A percentile compares a stretch with the other conserved stretches of the same genome.
These are phyloP conservation scores for Temnothorax longispinosus DNA, from an alignment of 1,140 invertebrate species.

Conservation along the genomic window DNA sequence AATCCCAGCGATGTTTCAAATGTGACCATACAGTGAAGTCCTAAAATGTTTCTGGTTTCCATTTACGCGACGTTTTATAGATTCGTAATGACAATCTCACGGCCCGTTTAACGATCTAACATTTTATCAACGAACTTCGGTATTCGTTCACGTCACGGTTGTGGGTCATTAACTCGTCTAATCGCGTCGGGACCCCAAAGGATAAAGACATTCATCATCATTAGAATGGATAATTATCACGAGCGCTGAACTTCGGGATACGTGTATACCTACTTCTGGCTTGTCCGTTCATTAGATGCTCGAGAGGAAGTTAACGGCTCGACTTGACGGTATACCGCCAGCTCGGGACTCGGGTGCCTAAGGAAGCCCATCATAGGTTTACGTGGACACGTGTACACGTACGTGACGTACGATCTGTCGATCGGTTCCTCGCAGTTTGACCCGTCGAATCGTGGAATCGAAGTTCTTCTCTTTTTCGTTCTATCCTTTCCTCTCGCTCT, in stretches of 20 bases:
- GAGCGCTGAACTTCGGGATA: slow-evolving; percentile 72
- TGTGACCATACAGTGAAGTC: no score
- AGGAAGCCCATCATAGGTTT: slow-evolving; percentile 70
- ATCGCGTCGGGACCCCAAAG: slow-evolving; percentile 65
- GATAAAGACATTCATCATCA: slow-evolving; percentile 76
- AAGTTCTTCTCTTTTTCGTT: neutral
- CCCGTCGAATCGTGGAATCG: slow-evolving; percentile 57
- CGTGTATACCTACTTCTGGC: slow-evolving; percentile 34
- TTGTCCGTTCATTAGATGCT: slow-evolving; percentile 71
- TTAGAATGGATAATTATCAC: slow-evolving; percentile 77
- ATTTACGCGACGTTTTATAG: slow-evolving; percentile 3
- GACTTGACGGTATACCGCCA: slow-evolving; percentile 68
- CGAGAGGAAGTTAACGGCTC: slow-evolving; percentile 79
- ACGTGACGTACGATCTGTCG: slow-evolving; percentile 65
- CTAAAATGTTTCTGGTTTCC: neutral
- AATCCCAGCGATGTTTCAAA: neutral
- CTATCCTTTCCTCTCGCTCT: neutral
- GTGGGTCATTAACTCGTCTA: slow-evolving; percentile 71
- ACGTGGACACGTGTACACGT: slow-evolving; percentile 71
- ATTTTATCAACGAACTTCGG: slow-evolving; percentile 32
- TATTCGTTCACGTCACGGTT: slow-evolving; percentile 41
- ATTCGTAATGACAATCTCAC: neutral
- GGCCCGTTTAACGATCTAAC: slow-evolving; percentile 42
- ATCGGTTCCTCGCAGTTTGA: slow-evolving; percentile 23
- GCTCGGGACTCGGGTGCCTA: slow-evolving; percentile 70